Evolutionary conservation across 2,113 vertebrate species (phyloP).

Genomic region (Sardina pilchardus): DNA sequence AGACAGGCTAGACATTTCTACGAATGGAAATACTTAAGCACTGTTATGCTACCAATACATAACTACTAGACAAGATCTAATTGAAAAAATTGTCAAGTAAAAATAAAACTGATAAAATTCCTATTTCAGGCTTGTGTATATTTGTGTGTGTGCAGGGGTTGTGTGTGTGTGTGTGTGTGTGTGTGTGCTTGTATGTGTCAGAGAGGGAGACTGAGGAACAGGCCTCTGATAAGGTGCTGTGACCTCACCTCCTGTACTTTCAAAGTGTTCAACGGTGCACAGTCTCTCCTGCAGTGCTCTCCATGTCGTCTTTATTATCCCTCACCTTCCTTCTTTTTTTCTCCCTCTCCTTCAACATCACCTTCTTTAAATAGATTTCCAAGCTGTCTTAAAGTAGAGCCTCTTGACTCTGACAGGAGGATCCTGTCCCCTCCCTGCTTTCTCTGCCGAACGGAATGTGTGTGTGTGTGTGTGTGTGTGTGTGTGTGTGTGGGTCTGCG

Average conservation of each 20-base stretch:
- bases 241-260: neutral
- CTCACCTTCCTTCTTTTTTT: neutral
- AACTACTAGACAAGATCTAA: too few species aligned
- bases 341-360: neutral
- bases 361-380: neutral
- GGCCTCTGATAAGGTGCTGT: neutral
- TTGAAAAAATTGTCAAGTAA: too few species aligned
- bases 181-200: neutral
- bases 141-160: neutral
- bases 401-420: too few species aligned
- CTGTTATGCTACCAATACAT: too few species aligned
- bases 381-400: neutral
- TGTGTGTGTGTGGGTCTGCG: slow-evolving; percentile 27
- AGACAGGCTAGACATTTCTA: too few species aligned
- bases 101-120: too few species aligned
- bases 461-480: neutral
- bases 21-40: too few species aligned
- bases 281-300: neutral
- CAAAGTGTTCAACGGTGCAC: neutral
- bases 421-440: too few species aligned
- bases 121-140: too few species aligned
- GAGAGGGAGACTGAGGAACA: neutral
- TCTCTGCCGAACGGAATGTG: neutral
- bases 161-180: slow-evolving; percentile 3
- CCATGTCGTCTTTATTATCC: neutral